phyloP scores from a whole-genome alignment of 1,140 invertebrate species.

The Dysdera silvatica region DNA sequence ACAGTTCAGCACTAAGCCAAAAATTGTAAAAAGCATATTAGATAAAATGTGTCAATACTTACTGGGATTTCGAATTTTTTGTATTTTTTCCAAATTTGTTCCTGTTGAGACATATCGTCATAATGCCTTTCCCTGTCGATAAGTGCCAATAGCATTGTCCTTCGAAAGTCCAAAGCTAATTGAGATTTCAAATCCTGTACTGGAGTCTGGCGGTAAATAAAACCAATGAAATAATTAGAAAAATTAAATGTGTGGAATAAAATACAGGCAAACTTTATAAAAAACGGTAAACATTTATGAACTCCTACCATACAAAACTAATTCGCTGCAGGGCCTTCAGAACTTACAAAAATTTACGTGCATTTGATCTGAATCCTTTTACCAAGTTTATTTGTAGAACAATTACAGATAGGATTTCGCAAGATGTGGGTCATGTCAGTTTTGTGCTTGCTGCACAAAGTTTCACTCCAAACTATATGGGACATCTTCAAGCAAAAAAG shows the following conservation, averaged over 20 bases:
- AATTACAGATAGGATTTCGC: too few species aligned
- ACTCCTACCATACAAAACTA: too few species aligned
- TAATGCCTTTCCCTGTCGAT: slow-evolving; percentile 64
- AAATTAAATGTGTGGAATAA: slow-evolving; percentile 11
- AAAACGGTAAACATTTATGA: too few species aligned
- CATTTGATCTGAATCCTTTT: too few species aligned
- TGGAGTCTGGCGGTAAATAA: slow-evolving; percentile 53
- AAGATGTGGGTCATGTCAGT: too few species aligned
- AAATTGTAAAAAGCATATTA: slow-evolving; percentile 17
- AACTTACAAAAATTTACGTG: too few species aligned
- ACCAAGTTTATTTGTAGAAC: too few species aligned
- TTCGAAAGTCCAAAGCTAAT: slow-evolving; percentile 71
- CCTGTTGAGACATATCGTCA: slow-evolving; percentile 59
- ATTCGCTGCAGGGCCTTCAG: too few species aligned
- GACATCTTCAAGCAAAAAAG: too few species aligned
- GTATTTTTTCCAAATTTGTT: slow-evolving; percentile 73
- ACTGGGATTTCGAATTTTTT: slow-evolving; percentile 69
- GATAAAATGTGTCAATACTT: slow-evolving; percentile 39
- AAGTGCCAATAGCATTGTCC: slow-evolving; percentile 69
- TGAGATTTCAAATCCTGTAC: slow-evolving; percentile 78
- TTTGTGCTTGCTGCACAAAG: too few species aligned
- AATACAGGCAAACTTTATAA: too few species aligned
- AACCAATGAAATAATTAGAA: slow-evolving; percentile 23
- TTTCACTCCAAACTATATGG: too few species aligned
- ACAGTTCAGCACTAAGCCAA: slow-evolving; percentile 26